Base-by-base conservation (phyloP, 1,140 invertebrate genomes). In the Neoseiulus cucumeris region DNA sequence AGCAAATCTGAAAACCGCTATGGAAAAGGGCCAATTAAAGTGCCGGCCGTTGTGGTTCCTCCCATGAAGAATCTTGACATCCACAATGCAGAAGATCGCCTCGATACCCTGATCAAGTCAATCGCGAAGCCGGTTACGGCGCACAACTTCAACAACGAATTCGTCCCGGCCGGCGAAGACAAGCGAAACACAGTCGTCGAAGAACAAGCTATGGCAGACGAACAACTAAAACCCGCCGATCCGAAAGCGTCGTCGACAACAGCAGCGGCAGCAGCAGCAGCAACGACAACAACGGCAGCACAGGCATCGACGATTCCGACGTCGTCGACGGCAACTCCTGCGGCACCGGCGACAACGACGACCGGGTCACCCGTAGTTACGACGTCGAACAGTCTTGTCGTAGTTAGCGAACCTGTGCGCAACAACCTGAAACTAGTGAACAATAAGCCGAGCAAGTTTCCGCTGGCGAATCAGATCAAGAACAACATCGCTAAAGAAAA, bases 91-190 rank as follows among this genome's bases (percentile, higher is more conserved):
- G 78, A 83, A 68, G 80, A 82, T 69, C 75, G 82, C 20, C 72
- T 84, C 22, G 82, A 83, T 70, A 79, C 78, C 45, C 74, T 84
- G 12, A 78, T 84, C 14, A 84, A 83, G 70, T 81, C 79, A 68
- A 72, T 82, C 42, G 78, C 79, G 1, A 83, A 82, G 72, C 80
- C 51, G 25, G 51, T 59, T 33, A 59, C 14, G 25, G 25, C 25
- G 14, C 25, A 59, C 51, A 59, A 59, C 33, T 33, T 59, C 25
- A 18, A 33, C 33, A 59, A 59, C 22, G 33, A 59, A 25, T 29
- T 29, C 22, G 51, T 29, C 25, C 33, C 33, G 25, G 33, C 25
- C 22, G 51, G 51, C 51, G 51, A 59, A 17, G 12, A 59, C 33
- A 17, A 59, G 14, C 17, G 25, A 33, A 59, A 17, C 25, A 25